These are phyloP conservation scores for Heliconius melpomene DNA, from an alignment of 1,140 invertebrate species.

Conservation along the genomic window DNA sequence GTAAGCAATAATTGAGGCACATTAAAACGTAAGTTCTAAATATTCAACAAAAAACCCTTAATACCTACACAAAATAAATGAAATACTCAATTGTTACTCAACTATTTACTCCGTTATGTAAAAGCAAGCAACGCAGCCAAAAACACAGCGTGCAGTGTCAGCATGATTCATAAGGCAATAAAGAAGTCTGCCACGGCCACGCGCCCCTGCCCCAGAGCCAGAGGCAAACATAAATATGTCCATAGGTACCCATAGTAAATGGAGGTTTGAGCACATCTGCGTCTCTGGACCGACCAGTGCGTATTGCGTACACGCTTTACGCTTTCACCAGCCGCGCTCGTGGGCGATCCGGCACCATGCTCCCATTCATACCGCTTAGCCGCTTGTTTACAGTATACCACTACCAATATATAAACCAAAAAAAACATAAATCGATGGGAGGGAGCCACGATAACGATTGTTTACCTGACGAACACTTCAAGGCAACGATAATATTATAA, in stretches of 20 bases:
- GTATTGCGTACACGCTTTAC: conserved; percentile 7
- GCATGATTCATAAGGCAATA: conserved; percentile 36
- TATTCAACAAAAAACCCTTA: no score
- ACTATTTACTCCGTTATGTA: conserved; percentile 6
- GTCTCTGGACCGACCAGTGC: conserved; percentile 29
- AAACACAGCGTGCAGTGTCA: conserved; percentile 13
- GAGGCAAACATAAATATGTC: conserved; percentile 30
- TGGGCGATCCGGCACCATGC: conserved; percentile 44
- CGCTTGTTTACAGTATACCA: conserved; percentile 52
- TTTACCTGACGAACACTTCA: conserved; percentile 76
- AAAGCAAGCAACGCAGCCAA: conserved; percentile 17
- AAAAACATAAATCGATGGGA: conserved; percentile 63
- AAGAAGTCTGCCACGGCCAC: conserved; percentile 32
- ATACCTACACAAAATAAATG: neutral
- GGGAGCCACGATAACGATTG: conserved; percentile 66
- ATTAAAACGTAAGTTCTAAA: no score
- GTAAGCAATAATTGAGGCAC: no score
- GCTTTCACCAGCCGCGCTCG: conserved; percentile 39
- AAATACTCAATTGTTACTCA: neutral
- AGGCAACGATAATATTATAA: conserved; percentile 58
- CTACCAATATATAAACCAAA: conserved; percentile 45
- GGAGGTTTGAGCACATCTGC: conserved; percentile 25
- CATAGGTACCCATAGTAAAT: neutral
- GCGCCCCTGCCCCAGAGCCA: conserved; percentile 8
- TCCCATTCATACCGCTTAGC: conserved; percentile 57